These are phyloP conservation scores for Rhincodon typus DNA, from an alignment of 2,797 vertebrate genomes.

Conservation along the genomic window DNA sequence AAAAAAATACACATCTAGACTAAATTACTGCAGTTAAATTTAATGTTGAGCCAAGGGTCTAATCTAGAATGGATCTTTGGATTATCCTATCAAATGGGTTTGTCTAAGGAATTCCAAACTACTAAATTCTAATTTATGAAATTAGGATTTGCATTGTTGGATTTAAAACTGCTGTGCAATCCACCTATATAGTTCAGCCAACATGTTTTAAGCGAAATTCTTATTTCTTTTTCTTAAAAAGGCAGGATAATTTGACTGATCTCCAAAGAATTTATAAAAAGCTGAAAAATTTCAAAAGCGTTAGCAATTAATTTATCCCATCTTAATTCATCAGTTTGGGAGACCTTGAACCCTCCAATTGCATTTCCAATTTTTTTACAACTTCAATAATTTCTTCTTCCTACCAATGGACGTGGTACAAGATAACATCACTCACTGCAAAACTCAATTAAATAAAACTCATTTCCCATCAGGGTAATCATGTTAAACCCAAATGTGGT, in stretches of 20 bases:
- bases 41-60: background rate
- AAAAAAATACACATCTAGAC: background rate
- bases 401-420: background rate
- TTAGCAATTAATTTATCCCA: too few relatives aligned
- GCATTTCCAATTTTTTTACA: background rate
- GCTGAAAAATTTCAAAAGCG: background rate
- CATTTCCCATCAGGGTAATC: background rate
- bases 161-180: background rate
- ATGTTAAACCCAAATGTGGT: background rate
- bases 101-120: background rate
- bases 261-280: background rate
- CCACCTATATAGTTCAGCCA: background rate
- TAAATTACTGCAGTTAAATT: background rate
- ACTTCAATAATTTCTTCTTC: background rate
- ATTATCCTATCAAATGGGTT: background rate
- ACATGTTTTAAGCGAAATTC: background rate
- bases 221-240: background rate
- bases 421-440: background rate
- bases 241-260: background rate
- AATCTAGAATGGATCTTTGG: background rate
- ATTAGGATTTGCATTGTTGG: background rate
- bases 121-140: background rate
- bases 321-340: too few relatives aligned
- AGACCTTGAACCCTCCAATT: too few relatives aligned
- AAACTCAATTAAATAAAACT: background rate